Evolutionary conservation across 1,140 invertebrate species (phyloP).

Genomic region (Tetramorium simillimum): DNA sequence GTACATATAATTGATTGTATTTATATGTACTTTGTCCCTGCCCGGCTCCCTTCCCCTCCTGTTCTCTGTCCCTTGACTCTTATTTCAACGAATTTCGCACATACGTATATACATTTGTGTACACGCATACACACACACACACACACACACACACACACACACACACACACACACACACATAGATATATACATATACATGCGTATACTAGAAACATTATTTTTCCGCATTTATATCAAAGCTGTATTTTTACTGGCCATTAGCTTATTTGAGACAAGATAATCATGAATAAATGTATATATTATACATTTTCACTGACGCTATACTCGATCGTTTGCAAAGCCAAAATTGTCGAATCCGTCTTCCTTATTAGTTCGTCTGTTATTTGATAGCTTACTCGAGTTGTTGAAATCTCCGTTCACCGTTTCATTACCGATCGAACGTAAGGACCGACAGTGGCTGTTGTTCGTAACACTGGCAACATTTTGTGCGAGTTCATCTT

Average conservation of each 20-base stretch:
- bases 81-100: too few relatives aligned
- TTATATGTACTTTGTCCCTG: not conserved
- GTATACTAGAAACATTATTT: not conserved
- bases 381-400: not conserved
- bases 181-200: too few relatives aligned
- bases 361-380: not conserved
- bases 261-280: too few relatives aligned
- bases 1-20: not conserved
- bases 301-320: not conserved
- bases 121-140: too few relatives aligned
- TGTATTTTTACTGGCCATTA: too few relatives aligned
- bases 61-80: too few relatives aligned
- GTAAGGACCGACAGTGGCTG: not conserved
- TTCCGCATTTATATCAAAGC: not conserved
- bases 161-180: too few relatives aligned
- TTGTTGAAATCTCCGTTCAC: slow-evolving; percentile 10
- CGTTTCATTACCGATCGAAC: not conserved
- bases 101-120: too few relatives aligned
- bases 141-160: too few relatives aligned
- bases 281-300: not conserved
- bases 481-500: slow-evolving; percentile 71
- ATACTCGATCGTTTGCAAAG: slow-evolving; percentile 66
- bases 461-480: slow-evolving; percentile 61
- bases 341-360: slow-evolving; percentile 71
- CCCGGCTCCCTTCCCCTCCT: too few relatives aligned